phyloP scores from a whole-genome alignment of 1,140 invertebrate genomes.

The Notospermus geniculatus region DNA sequence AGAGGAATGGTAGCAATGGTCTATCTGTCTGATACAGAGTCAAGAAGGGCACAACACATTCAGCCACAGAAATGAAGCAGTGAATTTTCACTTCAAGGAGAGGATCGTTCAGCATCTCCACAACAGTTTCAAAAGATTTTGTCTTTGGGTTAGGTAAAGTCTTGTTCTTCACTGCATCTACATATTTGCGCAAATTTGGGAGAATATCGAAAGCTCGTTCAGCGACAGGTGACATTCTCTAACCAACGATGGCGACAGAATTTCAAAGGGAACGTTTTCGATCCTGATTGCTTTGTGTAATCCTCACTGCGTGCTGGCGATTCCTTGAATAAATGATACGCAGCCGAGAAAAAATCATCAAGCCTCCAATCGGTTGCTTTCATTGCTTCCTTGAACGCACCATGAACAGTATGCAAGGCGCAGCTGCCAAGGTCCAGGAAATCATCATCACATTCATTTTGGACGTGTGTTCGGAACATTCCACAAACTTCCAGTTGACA shows the following conservation, averaged over 20 bases:
- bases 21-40: no score
- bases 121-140: no score
- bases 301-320: neutral
- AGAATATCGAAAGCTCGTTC: neutral
- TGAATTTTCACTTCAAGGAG: no score
- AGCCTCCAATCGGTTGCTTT: neutral
- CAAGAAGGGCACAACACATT: no score
- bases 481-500: neutral
- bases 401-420: neutral
- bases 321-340: neutral
- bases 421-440: neutral
- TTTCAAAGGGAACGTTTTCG: constrained; percentile 1
- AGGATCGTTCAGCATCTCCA: no score
- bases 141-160: no score
- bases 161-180: neutral
- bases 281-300: neutral
- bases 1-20: no score
- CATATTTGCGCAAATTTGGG: neutral
- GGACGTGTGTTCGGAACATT: neutral
- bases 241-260: neutral
- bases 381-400: neutral
- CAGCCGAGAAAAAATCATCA: neutral
- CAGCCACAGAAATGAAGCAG: no score
- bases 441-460: neutral
- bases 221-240: neutral